These are phyloP conservation scores for Candidula unifasciata DNA, from an alignment of 2,888 invertebrate species.

Conservation along the genomic window DNA sequence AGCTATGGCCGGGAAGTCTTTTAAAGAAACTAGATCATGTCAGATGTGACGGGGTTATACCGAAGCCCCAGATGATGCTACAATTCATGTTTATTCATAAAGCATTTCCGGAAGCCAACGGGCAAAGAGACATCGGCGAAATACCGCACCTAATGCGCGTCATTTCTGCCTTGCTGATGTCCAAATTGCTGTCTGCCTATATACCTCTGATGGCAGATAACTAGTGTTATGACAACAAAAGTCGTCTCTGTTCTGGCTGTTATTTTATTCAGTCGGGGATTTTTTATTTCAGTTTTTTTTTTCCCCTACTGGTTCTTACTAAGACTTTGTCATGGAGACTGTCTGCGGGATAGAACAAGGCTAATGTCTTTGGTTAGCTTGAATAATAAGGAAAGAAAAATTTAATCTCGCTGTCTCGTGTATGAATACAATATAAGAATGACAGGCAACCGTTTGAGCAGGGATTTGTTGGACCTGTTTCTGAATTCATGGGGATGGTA, in stretches of 20 bases:
- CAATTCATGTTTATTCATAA: slow-evolving; percentile 51
- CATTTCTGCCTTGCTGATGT: slow-evolving; percentile 32
- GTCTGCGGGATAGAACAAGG: neutral
- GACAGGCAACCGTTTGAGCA: too few relatives aligned
- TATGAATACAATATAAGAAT: too few relatives aligned
- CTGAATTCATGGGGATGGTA: too few relatives aligned
- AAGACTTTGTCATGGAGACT: slow-evolving; percentile 10
- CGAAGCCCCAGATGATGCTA: slow-evolving; percentile 43
- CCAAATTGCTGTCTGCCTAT: slow-evolving; percentile 44
- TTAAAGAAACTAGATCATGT: slow-evolving; percentile 50
- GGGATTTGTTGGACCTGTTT: too few relatives aligned
- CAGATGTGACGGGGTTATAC: slow-evolving; percentile 44
- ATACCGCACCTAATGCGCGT: slow-evolving; percentile 45
- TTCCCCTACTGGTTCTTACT: neutral
- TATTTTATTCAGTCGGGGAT: slow-evolving; percentile 36
- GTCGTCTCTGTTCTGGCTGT: slow-evolving; percentile 28
- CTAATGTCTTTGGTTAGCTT: too few relatives aligned
- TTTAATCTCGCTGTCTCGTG: too few relatives aligned
- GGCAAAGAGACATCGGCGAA: slow-evolving; percentile 38
- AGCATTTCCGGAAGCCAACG: slow-evolving; percentile 40
- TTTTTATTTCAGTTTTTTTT: slow-evolving; percentile 23
- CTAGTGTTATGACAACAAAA: slow-evolving; percentile 43
- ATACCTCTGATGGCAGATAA: slow-evolving; percentile 42
- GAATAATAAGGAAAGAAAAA: too few relatives aligned
- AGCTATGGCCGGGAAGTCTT: slow-evolving; percentile 42